Evolutionary conservation across 37 sponge, comb jelly and placozoan genomes (phyloP).

Genomic region (Amphimedon queenslandica): DNA sequence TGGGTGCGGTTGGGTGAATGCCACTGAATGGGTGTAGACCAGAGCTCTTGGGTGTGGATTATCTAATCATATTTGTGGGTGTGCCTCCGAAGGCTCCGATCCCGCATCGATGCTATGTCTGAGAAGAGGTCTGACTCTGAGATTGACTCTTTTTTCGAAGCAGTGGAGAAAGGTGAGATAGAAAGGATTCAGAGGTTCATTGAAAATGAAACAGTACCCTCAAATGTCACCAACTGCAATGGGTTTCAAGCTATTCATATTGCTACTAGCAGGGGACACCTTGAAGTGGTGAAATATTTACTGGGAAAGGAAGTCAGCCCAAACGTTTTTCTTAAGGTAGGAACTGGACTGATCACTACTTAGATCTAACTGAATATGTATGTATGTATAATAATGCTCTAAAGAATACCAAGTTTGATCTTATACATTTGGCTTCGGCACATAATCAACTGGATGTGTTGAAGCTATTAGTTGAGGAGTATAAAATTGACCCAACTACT

Average conservation of each 20-base stretch:
- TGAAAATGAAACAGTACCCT: background rate
- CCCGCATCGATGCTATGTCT: too few species aligned
- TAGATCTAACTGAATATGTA: too few species aligned
- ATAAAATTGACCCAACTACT: conserved; percentile 2
- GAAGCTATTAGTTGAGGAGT: conserved; percentile 7
- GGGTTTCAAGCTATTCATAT: conserved; percentile 18
- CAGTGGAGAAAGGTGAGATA: conserved; percentile 4
- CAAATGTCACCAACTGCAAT: background rate
- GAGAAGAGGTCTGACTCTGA: too few species aligned
- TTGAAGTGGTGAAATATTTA: conserved; percentile 13
- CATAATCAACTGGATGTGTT: conserved; percentile 8
- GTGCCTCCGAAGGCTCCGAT: too few species aligned
- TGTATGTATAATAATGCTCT: too few species aligned
- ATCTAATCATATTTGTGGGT: too few species aligned
- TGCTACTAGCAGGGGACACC: conserved; percentile 8
- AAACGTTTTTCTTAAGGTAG: background rate
- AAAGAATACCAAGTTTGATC: conserved; percentile 2
- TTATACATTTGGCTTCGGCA: conserved; percentile 3
- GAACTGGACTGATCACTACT: too few species aligned
- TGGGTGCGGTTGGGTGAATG: too few species aligned
- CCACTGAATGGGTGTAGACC: too few species aligned
- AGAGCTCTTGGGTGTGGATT: too few species aligned
- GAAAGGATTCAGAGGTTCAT: background rate
- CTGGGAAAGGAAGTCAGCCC: conserved; percentile 4
- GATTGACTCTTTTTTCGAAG: background rate